A percentile compares a stretch with the other conserved stretches of the same genome.
phyloP scores from a whole-genome alignment of 2,113 vertebrate genomes.

The Chaetops frenatus region DNA sequence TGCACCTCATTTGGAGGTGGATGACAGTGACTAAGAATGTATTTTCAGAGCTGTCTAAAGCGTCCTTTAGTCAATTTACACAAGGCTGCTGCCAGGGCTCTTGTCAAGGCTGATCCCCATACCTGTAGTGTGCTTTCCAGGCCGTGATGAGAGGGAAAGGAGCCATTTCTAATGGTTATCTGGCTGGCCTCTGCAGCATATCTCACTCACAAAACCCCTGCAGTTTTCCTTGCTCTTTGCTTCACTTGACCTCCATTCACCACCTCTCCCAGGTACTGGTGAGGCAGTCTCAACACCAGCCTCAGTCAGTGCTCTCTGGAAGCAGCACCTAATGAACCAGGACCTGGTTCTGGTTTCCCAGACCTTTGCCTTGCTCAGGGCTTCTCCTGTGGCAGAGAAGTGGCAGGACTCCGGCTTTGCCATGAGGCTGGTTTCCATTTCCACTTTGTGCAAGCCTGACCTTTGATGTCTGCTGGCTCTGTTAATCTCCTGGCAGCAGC shows the following conservation, averaged over 20 bases:
- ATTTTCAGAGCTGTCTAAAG: slow-evolving; percentile 52
- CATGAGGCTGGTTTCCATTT: slow-evolving; percentile 4
- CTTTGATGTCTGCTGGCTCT: slow-evolving; percentile 33
- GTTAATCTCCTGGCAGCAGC: background rate
- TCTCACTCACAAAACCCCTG: background rate
- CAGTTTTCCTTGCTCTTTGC: background rate
- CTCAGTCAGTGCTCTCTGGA: background rate
- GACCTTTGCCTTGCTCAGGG: background rate
- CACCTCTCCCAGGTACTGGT: rapidly evolving
- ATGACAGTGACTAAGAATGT: slow-evolving; percentile 53
- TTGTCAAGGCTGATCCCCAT: background rate
- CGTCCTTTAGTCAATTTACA: background rate
- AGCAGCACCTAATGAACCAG: background rate
- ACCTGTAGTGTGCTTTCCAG: background rate
- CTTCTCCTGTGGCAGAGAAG: background rate
- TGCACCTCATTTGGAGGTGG: slow-evolving; percentile 29
- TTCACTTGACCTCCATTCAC: background rate
- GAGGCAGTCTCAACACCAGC: rapidly evolving
- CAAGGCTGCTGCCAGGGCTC: background rate
- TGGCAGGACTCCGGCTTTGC: background rate
- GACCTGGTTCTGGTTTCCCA: background rate
- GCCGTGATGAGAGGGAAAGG: background rate
- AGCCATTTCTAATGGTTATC: background rate
- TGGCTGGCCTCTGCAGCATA: background rate
- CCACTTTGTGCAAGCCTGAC: background rate